Base-by-base conservation (phyloP, 1,140 invertebrate species). In the Drosophila repleta region DNA sequence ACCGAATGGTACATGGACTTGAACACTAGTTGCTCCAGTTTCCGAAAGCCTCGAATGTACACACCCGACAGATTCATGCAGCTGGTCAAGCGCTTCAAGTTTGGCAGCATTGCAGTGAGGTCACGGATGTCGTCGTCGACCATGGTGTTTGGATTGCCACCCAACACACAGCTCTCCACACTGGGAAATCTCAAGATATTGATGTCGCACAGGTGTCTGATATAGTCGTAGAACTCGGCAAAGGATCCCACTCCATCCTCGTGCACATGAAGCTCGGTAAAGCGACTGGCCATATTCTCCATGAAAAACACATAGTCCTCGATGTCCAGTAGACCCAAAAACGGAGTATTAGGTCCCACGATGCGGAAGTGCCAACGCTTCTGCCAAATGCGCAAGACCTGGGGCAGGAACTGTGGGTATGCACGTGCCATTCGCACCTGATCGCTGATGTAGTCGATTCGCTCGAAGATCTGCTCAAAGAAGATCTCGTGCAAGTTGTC, bases 291-390 rank as follows among this genome's bases (percentile, higher is more conserved):
- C 84, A 89, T 88, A n/a, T 89, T 51, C 4, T 76, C 66, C 83
- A 88, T 88, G 15, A 88, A 88, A 60, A 88, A 89, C 0, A 79
- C 79, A 53, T 88, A 88, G 15, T 88, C 84, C 32, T 88, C 84
- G 24, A 88, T 83, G 56, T 79, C 72, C 4, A 88, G 69, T 3
- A 79, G 48, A 1, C 65, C 49, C 37, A 88, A 6, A 6, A 76
- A 88, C 0, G 60, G 41, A 0, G 79, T 88, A 2, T 88, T 88
- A 1, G 83, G 83, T 2, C 83, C 83, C 0, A 83, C 45, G 7
- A 82, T 63, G 17, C 77, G 53, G 11, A 72, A 72, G n/a, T 74
- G 48, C 6, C 74, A 49, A 10, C 60, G 49, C 24, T 65, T 76
- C 35, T 61, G 21, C 83, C 83, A 88, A 8, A 83, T 51, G 48